Evolutionary conservation across 2,113 vertebrate genomes (phyloP), one percentile per base, ranked within the genome.

Genomic region (Electrona antarctica): DNA sequence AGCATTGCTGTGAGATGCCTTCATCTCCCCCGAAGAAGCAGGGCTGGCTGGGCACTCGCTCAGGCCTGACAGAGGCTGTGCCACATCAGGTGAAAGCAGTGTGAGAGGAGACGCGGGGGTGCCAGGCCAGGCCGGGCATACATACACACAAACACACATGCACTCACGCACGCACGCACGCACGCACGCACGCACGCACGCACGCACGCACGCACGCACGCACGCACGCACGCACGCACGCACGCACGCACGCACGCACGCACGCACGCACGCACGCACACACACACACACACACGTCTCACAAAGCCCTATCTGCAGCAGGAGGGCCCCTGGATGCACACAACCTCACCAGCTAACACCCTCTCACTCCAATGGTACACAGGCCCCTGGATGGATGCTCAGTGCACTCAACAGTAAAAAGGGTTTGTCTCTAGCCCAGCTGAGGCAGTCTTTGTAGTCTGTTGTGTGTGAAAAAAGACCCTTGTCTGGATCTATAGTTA

Each of bases 1-100:
- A 89, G 88, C 87, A 73, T 76, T 69, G 90, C 91, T 88, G 71
- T 67, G 84, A 91, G 91, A 92, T 90, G 89, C 92, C 92, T 92
- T 90, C 84, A 89, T 91, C 90, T 91, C 78, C 67, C 83, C 87
- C 65, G 79, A 83, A 89, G 88, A 89, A 85, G 78, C 64, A 28
- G 74, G 87, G 81, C 77, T 85, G 91, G 88, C 82, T 83, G 80
- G 89, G 86, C 73, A 72, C 85, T 89, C 61, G 72, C 79, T 91
- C 85, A 82, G 83, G 89, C 89, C 86, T 86, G 85, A 90, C 89
- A 80, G 89, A 89, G 88, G 85, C 85, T 86, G 80, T 87, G 90
- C 89, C 89, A 91, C 88, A 90, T 91, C 88, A 87, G 87, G 88
- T 88, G 85, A 87, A 86, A 71, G 87, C 81, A 78, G 81, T 71